Evolutionary conservation across 1,140 invertebrate genomes (phyloP).

Genomic region (Myzus persicae): DNA sequence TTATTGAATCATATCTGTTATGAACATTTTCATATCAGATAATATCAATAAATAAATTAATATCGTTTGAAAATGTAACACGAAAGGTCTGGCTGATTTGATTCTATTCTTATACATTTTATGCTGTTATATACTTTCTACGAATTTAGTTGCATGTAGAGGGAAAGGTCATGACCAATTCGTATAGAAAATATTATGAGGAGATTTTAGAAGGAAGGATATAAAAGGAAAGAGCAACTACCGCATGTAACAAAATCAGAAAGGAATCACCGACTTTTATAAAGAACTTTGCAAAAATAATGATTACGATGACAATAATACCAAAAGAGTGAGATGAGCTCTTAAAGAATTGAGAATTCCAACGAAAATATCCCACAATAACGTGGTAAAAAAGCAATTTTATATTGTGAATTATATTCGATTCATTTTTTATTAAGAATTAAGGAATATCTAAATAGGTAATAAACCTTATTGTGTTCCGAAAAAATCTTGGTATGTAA

Average conservation of each 20-base stretch:
- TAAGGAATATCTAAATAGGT: not conserved
- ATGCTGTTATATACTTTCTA: not conserved
- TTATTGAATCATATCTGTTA: not conserved
- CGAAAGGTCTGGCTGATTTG: not conserved
- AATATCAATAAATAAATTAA: not conserved
- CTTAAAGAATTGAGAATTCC: not conserved
- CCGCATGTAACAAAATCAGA: not conserved
- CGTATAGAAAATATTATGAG: not conserved
- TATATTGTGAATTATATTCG: not conserved
- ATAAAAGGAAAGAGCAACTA: not conserved
- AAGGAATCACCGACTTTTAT: not conserved
- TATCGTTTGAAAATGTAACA: not conserved
- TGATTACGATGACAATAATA: not conserved
- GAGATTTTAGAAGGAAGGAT: not conserved
- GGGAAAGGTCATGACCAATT: not conserved
- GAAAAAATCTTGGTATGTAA: not conserved
- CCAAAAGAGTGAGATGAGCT: not conserved
- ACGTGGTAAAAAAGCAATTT: not conserved
- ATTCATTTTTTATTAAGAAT: conserved; percentile 27
- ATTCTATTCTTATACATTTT: not conserved
- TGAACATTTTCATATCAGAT: not conserved
- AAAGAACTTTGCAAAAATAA: not conserved
- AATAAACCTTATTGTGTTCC: not conserved
- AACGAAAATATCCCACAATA: not conserved
- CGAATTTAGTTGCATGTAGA: not conserved